Evolutionary conservation across 2,113 vertebrate genomes (phyloP).

Genomic region (Brachypteracias leptosomus): DNA sequence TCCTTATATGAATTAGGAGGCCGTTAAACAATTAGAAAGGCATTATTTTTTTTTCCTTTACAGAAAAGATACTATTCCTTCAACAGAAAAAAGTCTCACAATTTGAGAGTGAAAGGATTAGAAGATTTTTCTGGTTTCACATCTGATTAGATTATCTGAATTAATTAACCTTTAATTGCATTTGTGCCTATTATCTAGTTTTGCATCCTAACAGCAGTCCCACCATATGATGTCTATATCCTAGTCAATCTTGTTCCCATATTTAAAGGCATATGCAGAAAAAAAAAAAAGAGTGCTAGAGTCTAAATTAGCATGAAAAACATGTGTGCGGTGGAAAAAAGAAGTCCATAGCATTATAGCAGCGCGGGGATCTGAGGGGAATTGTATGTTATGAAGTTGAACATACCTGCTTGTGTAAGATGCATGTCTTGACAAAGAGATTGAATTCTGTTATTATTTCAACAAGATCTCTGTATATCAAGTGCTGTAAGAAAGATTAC

Average conservation of each 20-base stretch:
- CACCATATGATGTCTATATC: conserved; percentile 32
- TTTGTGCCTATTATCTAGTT: conserved; percentile 14
- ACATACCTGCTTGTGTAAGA: neutral
- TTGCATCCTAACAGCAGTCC: conserved; percentile 25
- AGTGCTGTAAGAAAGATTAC: neutral
- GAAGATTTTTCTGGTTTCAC: neutral
- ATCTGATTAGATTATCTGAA: conserved; percentile 20
- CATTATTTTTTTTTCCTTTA: neutral
- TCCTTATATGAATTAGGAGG: neutral
- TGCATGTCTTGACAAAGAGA: neutral
- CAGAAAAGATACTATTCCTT: neutral
- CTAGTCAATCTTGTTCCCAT: neutral
- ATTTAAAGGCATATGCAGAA: neutral
- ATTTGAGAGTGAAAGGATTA: neutral
- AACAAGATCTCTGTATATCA: neutral
- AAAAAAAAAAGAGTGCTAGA: neutral
- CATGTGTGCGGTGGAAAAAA: neutral
- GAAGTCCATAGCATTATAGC: neutral
- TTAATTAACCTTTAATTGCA: conserved; percentile 52
- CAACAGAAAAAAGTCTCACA: neutral
- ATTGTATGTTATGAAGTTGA: neutral
- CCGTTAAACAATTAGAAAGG: neutral
- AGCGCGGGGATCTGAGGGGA: neutral
- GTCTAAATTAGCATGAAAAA: neutral
- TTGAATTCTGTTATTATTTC: neutral